Evolutionary conservation across 2,888 invertebrate species (phyloP), one percentile per base, ranked within the genome.

Genomic region (Drosophila paramelanica): DNA sequence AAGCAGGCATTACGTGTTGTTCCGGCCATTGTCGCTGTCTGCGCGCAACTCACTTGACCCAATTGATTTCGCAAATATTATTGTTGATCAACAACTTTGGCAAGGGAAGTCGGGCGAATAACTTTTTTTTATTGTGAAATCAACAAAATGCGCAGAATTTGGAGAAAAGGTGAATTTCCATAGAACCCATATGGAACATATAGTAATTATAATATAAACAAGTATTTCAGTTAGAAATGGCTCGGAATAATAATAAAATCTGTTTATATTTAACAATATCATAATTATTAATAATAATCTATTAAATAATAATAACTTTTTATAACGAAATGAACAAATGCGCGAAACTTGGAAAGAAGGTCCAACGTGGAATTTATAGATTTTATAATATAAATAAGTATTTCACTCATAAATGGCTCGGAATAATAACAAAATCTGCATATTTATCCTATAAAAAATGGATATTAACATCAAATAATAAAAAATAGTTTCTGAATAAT

Each of bases 21-120:
- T 74, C 57, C 46, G 71, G 49, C 56, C 59, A 59, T 59, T 55
- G 59, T 73, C 60, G 56, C 43, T 43, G 41, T 23, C 36, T 59
- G 31, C 47, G 43, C 23, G 58, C 73, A 58, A 74, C 67, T 78
- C 71, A 75, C 65, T 83, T 86, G 88, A 85, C 85, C 85, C 77
- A 85, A 85, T 88, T 85, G 67, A 57, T 62, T 81, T 68, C 41
- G 88, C 83, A 83, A 85, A 85, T 88, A 85, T 88, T 85, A 62
- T 75, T 66, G 58, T 42, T 64, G 17, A 39, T 61, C 39, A 42
- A 36, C 58, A 31, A 36, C 38, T 51, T 14, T 17, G n/a, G 10
- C 8, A 13, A n/a, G 11, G 17, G 20, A 11, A 17, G 14, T 10
- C 1, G 14, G 14, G 23, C 39, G 31, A 14, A 47, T 59, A 33